Percentiles rank a stretch among this genome's conserved stretches.
Conservation (phyloP, 2,888 invertebrate species). For the Hipparchia sbordonii region DNA sequence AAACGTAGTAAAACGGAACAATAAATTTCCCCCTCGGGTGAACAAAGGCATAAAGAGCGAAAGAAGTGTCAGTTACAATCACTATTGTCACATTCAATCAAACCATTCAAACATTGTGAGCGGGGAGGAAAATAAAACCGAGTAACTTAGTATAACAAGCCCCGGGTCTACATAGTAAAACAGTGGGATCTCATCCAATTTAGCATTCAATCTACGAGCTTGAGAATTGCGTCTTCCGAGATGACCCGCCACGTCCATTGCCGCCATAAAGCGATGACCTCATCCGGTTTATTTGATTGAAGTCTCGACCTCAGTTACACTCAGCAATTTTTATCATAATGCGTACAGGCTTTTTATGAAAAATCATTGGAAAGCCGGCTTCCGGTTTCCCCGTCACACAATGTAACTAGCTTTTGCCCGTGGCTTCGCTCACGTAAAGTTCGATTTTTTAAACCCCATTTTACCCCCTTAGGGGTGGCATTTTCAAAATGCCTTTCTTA, state of each 20-base stretch:
- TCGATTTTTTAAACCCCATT: too few relatives aligned
- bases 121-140: conserved; percentile 72
- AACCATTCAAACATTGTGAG: conserved; percentile 66
- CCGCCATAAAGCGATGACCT: conserved; percentile 78
- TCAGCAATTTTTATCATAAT: conserved; percentile 60
- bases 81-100: conserved; percentile 81
- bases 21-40: conserved; percentile 37
- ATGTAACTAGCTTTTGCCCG: not conserved
- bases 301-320: conserved; percentile 71
- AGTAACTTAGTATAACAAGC: conserved; percentile 64
- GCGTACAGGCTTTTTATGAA: conserved; percentile 3
- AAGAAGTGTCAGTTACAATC: conserved; percentile 67
- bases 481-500: too few relatives aligned
- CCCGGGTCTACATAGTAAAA: conserved; percentile 74
- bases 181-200: conserved; percentile 80
- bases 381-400: not conserved
- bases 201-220: conserved; percentile 82
- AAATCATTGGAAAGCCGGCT: not conserved
- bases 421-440: too few relatives aligned
- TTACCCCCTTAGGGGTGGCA: too few relatives aligned
- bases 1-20: conserved; percentile 21
- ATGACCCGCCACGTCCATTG: conserved; percentile 79
- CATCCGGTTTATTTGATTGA: conserved; percentile 81
- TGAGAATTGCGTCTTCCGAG: conserved; percentile 78
- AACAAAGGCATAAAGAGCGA: conserved; percentile 57